A percentile compares a stretch with the other conserved stretches of the same genome.
Conservation (phyloP, 92 coral and sea anemone species). For the Epizoanthus ramosus region DNA sequence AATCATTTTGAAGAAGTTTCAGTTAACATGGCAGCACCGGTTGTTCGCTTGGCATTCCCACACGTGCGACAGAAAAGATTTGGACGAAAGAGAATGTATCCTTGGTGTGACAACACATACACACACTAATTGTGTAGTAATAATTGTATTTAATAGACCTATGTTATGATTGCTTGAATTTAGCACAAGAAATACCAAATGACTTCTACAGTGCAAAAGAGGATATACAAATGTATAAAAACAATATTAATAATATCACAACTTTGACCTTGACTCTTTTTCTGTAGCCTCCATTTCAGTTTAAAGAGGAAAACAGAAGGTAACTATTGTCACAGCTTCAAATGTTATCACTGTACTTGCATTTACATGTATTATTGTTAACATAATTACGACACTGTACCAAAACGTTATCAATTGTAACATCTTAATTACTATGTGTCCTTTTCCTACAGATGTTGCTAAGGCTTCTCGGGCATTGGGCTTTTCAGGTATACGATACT, state of each 20-base stretch:
- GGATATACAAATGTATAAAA: not conserved
- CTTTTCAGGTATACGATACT: not conserved
- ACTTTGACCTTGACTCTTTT: slow-evolving; percentile 4
- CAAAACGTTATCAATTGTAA: not conserved
- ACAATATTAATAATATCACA: not conserved
- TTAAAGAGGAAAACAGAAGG: not conserved
- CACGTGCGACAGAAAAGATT: slow-evolving; percentile 8
- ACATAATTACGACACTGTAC: not conserved
- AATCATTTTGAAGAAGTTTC: not conserved
- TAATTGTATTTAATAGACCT: too few species aligned
- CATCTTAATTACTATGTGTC: not conserved
- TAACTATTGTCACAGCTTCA: not conserved
- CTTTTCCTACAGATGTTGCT: not conserved
- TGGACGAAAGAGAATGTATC: not conserved
- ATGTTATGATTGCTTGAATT: not conserved
- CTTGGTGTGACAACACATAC: not conserved
- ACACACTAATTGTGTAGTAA: not conserved
- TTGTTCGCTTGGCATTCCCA: not conserved
- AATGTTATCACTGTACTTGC: too few species aligned
- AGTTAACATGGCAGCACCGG: too few species aligned
- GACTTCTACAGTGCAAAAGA: not conserved
- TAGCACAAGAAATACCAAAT: not conserved
- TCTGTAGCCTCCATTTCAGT: slow-evolving; percentile 14
- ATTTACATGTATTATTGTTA: too few species aligned
- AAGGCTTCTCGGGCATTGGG: not conserved